Evolutionary conservation across 2,888 invertebrate genomes (phyloP), one percentile per base, ranked within the genome.

Genomic region (Eugnorisma glareosa): DNA sequence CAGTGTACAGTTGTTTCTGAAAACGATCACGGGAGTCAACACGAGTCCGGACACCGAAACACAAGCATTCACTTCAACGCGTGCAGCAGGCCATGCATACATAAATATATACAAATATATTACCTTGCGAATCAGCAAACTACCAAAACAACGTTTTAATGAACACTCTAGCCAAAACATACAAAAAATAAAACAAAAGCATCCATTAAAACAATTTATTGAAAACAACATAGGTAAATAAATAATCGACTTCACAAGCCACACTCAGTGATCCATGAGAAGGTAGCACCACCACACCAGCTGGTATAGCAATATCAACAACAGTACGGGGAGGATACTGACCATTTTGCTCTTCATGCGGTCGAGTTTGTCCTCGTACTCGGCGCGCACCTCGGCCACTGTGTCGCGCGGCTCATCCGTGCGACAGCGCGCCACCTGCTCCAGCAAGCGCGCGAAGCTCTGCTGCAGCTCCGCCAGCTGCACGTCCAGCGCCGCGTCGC

Each of bases 301-400:
- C 91, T 97, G 97, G 92, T 96, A 97, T 78, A 94, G 90, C 89
- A 97, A 91, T 91, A 97, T 93, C 92, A 97, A 93, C 83, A 94
- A 92, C 93, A 96, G 92, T 91, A 96, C 76, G 84, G 97, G 96
- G 89, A 94, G 89, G 83, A 95, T 95, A 97, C 97, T 97, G 96
- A 98, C 98, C 98, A 98, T 98, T 97, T 98, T 98, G 71, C 97
- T 97, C 93, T 98, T 98, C 97, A 98, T 98, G 93, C 98, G 97
- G 90, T 98, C 98, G 90, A 98, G 94, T 94, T 98, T 98, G 85
- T 97, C 97, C 89, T 98, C 98, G 91, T 98, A 97, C 90, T 98
- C 98, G 35, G 95, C 96, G 75, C 97, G 96, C 8, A 98, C 95
- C 76, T 97, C 97, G 92, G 96, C 95, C 64, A 97, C 92, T 0